Evolutionary conservation across 2,113 vertebrate species (phyloP).

Genomic region (Arothron firmamentum): DNA sequence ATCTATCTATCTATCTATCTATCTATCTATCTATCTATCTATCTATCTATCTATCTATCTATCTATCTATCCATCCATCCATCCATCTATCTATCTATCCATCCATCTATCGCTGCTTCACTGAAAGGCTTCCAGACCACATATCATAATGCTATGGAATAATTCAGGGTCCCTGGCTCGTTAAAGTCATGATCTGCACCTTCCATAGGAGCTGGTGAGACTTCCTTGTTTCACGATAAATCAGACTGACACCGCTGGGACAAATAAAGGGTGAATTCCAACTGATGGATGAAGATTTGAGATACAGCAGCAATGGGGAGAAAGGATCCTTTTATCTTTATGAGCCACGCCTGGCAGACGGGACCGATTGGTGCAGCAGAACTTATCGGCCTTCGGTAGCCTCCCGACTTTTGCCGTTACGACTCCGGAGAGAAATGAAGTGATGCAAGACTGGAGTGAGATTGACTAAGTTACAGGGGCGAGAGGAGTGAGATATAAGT

Average conservation of each 20-base stretch:
- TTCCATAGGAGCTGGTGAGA: conserved; percentile 24
- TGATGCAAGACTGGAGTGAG: conserved; percentile 60
- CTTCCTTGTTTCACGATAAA: conserved; percentile 40
- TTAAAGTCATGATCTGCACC: conserved; percentile 44
- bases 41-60: too few species aligned
- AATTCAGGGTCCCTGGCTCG: conserved; percentile 40
- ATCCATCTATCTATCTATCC: too few species aligned
- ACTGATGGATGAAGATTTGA: conserved; percentile 22
- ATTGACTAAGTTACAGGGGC: conserved; percentile 42
- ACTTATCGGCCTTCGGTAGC: conserved; percentile 40
- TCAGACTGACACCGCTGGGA: conserved; percentile 33
- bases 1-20: too few species aligned
- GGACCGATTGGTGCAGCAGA: conserved; percentile 61
- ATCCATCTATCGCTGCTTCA: conserved; percentile 13
- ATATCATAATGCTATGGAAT: conserved; percentile 14
- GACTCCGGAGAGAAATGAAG: conserved; percentile 55
- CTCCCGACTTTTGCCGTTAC: conserved; percentile 18
- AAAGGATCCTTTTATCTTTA: conserved; percentile 62
- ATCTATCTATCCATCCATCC: too few species aligned
- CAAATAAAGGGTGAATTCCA: conserved; percentile 32
- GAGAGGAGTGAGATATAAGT: conserved; percentile 40
- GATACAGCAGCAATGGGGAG: conserved; percentile 23
- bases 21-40: too few species aligned
- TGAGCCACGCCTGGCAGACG: conserved; percentile 50
- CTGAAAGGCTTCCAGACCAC: conserved; percentile 25